Conservation (phyloP, 2,113 vertebrate genomes). For the Peromyscus polionotus region DNA sequence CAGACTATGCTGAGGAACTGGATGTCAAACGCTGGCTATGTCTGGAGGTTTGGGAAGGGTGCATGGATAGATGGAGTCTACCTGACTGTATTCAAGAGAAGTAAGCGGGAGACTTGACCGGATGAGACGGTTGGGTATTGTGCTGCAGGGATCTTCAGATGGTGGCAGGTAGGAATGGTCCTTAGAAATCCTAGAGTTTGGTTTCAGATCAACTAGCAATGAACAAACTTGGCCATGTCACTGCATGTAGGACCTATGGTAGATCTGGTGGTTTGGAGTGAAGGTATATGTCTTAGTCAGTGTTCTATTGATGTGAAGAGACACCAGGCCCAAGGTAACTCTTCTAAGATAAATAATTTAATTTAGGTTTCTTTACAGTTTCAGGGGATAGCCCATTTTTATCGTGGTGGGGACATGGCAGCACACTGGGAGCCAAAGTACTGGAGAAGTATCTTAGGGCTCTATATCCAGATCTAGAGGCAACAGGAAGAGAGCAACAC, state of each 20-base stretch:
- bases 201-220: background rate
- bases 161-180: background rate
- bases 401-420: background rate
- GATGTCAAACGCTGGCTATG: background rate
- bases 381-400: background rate
- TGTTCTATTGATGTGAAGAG: background rate
- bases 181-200: background rate
- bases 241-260: background rate
- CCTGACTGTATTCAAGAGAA: background rate
- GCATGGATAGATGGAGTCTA: background rate
- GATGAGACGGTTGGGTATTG: background rate
- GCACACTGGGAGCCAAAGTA: too few relatives aligned
- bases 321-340: background rate
- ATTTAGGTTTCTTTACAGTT: background rate
- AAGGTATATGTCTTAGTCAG: background rate
- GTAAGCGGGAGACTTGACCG: too few relatives aligned
- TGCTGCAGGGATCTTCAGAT: background rate
- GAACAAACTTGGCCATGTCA: background rate
- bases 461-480: background rate
- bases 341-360: background rate
- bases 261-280: background rate
- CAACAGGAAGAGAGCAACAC: background rate
- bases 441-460: background rate
- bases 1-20: background rate
- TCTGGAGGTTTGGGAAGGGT: background rate